phyloP scores from a whole-genome alignment of 2,797 vertebrate species.

The Gymnoscopelus braueri region DNA sequence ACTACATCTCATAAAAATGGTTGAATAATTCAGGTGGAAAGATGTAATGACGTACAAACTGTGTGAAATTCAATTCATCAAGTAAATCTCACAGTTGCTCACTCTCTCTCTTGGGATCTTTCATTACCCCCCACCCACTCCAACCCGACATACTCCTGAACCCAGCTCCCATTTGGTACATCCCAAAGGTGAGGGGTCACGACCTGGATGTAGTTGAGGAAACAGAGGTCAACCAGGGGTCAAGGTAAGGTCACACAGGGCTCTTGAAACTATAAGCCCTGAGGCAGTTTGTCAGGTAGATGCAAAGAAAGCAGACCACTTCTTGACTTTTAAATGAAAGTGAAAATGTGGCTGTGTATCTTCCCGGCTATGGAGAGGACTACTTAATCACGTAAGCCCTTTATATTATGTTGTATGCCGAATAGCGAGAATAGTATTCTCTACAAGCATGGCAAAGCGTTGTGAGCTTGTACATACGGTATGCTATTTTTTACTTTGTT shows the following conservation, averaged over 20 bases:
- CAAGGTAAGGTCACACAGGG: constrained; percentile 60
- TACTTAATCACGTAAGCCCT: too few species aligned
- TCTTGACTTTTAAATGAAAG: constrained; percentile 9
- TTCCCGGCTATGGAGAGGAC: neutral
- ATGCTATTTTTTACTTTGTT: too few species aligned
- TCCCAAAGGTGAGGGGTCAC: constrained; percentile 60
- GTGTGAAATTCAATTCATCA: constrained; percentile 37
- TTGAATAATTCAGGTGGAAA: too few species aligned
- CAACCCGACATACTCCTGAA: neutral
- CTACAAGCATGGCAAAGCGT: too few species aligned
- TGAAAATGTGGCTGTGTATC: neutral
- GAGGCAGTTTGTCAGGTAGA: constrained; percentile 39
- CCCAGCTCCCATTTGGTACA: constrained; percentile 45
- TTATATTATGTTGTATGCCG: too few species aligned
- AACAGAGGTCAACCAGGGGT: constrained; percentile 63
- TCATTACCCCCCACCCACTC: constrained; percentile 39
- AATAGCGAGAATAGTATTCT: too few species aligned
- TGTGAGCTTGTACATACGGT: too few species aligned
- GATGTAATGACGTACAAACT: constrained; percentile 21
- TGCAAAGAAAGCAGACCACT: constrained; percentile 32
- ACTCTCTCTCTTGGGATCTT: constrained; percentile 49
- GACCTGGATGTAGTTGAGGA: constrained; percentile 80
- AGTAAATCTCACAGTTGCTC: constrained; percentile 40
- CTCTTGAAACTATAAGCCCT: constrained; percentile 34
- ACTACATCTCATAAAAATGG: too few species aligned